Base-by-base conservation (phyloP, 1,140 invertebrate species). In the Galendromus occidentalis region DNA sequence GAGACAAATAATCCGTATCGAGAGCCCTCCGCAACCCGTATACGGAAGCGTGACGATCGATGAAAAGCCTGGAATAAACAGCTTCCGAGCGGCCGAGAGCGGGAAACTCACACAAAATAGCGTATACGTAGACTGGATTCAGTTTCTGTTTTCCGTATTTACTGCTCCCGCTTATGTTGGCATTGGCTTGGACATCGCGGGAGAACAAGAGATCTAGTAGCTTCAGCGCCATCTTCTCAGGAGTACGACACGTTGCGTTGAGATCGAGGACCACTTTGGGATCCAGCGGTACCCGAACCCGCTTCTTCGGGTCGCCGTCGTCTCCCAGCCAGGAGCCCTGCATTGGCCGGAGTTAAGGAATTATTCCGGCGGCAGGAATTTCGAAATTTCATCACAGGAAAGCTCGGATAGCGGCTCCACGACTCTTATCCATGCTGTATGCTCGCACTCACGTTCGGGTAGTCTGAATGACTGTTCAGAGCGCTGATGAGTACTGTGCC, bases 111-210 rank as follows among this genome's bases (percentile, higher is more conserved):
- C 77, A 78, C 71, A 74, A 68, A 22, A 78, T 76, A 12, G 76
- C 77, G 70, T 78, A 78, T 18, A 78, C 76, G 70, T 75, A 74
- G 1, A 78, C 71, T n/a, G 77, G 77, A 67, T 78, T 75, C 12
- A 78, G 69, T 66, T 77, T 76, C 67, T 76, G 76, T 66, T 78
- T 78, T 44, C 76, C 76, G 70, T 78, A 76, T 69, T 77, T 77
- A 9, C 77, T 76, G 66, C 72, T 73, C 12, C 77, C 77, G 18
- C 76, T 77, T 17, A 78, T 70, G 69, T 78, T 78, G 12, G 76
- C 77, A 41, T 70, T 70, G 12, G 77, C 76, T 65, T 77, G 76
- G 28, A 75, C 77, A 64, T 78, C 76, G 12, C 77, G 69, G 67
- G 77, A 76, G 75, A 78, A 78, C 67, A 78, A 65, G 65, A 76